Percentiles rank a stretch among this genome's conserved stretches.
Conservation (phyloP, 2,888 invertebrate genomes). For the Cerastis leucographa region DNA sequence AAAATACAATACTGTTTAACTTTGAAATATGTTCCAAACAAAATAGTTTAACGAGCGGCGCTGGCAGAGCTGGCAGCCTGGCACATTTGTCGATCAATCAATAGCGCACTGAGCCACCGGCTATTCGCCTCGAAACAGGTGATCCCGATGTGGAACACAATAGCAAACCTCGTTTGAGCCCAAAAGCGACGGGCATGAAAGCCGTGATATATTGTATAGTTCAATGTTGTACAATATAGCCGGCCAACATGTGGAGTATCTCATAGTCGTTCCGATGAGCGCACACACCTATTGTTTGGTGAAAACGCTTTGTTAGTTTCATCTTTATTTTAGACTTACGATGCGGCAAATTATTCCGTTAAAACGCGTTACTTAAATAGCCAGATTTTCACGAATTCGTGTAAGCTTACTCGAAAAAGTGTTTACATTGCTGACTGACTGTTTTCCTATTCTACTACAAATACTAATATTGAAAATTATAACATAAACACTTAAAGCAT, state of each 20-base stretch:
- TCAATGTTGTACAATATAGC: conserved; percentile 64
- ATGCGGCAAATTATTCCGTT: conserved; percentile 47
- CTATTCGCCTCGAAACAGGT: conserved; percentile 74
- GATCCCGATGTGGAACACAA: conserved; percentile 72
- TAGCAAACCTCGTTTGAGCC: conserved; percentile 64
- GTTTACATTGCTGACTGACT: conserved; percentile 25
- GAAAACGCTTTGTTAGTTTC: conserved; percentile 76
- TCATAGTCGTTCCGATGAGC: conserved; percentile 83
- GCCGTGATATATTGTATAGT: conserved; percentile 59
- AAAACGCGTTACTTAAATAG: conserved; percentile 18
- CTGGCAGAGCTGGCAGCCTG: conserved; percentile 41
- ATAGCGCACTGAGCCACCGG: conserved; percentile 69
- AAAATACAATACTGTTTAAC: conserved; percentile 49
- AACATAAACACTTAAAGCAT: conserved; percentile 23
- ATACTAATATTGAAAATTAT: conserved; percentile 24
- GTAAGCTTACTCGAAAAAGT: conserved; percentile 20
- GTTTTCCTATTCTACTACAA: conserved; percentile 33
- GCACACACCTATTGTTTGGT: conserved; percentile 78
- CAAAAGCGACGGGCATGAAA: conserved; percentile 52
- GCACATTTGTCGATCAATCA: conserved; percentile 71
- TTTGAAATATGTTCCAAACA: conserved; percentile 56
- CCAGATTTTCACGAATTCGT: conserved; percentile 16
- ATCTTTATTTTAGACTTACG: conserved; percentile 73
- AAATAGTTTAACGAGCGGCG: conserved; percentile 58
- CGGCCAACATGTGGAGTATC: conserved; percentile 80